Evolutionary conservation across 2,888 invertebrate species (phyloP).

Genomic region (Mimumesa dahlbomi): DNA sequence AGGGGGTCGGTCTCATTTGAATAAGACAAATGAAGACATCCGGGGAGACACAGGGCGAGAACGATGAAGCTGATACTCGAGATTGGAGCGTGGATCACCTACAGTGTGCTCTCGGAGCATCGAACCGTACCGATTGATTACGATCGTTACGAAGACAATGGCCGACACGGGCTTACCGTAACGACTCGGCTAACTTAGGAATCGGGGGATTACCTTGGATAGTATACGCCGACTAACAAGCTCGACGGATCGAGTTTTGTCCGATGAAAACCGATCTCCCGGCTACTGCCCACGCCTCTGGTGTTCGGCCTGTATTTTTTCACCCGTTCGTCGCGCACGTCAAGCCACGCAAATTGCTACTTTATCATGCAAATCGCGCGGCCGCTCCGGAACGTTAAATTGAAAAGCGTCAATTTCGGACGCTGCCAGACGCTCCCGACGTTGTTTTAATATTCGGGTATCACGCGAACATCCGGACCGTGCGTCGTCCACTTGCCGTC

Average conservation of each 20-base stretch:
- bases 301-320: conserved; percentile 37
- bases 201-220: conserved; percentile 62
- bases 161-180: conserved; percentile 66
- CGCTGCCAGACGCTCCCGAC: neutral
- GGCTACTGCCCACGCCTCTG: conserved; percentile 51
- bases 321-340: conserved; percentile 29
- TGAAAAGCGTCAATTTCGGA: conserved; percentile 50
- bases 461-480: conserved; percentile 4
- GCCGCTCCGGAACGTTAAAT: conserved; percentile 60
- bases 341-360: conserved; percentile 53
- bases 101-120: conserved; percentile 50
- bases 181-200: conserved; percentile 66
- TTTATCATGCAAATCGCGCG: conserved; percentile 69
- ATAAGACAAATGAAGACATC: conserved; percentile 76
- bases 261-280: conserved; percentile 65
- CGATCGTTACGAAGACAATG: conserved; percentile 76
- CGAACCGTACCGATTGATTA: conserved; percentile 73
- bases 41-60: conserved; percentile 56
- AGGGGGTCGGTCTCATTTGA: conserved; percentile 64
- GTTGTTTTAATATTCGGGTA: neutral
- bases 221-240: conserved; percentile 57
- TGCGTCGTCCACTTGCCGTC: neutral
- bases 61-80: conserved; percentile 60
- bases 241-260: conserved; percentile 57
- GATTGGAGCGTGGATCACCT: conserved; percentile 56